Evolutionary conservation across 2,113 vertebrate species (phyloP), one percentile per base, ranked within the genome.

Genomic region (Elephantulus edwardii): DNA sequence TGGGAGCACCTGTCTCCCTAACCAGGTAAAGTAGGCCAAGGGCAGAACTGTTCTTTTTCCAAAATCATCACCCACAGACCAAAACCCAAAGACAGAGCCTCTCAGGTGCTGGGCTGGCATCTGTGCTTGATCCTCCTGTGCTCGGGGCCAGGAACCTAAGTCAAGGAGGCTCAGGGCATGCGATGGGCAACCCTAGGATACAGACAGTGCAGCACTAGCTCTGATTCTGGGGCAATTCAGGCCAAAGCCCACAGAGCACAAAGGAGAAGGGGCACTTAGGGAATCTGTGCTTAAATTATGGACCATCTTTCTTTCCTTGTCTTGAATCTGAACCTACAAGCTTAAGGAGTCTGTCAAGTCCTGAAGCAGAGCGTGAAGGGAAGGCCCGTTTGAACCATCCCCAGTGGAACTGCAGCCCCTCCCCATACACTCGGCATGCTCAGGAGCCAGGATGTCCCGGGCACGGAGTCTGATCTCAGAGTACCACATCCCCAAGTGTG

Each of bases 221-320:
- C 0, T 44, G 2, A n/a, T 75, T 79, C 86, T 46, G 48, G 64
- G 82, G 44, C 62, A 58, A 66, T n/a, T 88, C 8, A 52, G 60
- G 48, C 33, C 83, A 12, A 64, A 33, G 52, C 40, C 83, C 20
- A 22, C 60, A 44, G 58, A 72, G 56, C 70, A 19, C 38, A 33
- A 56, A 91, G 81, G 71, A 82, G 44, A 71, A 30, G 5, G 93
- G 91, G 56, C 87, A 85, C 85, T 89, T 91, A 82, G 70, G 89
- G 62, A 79, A 79, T 87, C 11, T 92, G 91, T 95, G 89, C 94
- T 94, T 89, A 44, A 60, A 5, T 64, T 19, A 58, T 1, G 3
- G 33, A 13, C 71, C 48, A 16, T 52, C 60, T 54, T 28, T 75
- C 42, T 70, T 83, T 66, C 83, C 44, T 60, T 28, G 26, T 75